A percentile compares a stretch with the other conserved stretches of the same genome.
phyloP scores from a whole-genome alignment of 2,113 vertebrate species.

The Alexandromys fortis region DNA sequence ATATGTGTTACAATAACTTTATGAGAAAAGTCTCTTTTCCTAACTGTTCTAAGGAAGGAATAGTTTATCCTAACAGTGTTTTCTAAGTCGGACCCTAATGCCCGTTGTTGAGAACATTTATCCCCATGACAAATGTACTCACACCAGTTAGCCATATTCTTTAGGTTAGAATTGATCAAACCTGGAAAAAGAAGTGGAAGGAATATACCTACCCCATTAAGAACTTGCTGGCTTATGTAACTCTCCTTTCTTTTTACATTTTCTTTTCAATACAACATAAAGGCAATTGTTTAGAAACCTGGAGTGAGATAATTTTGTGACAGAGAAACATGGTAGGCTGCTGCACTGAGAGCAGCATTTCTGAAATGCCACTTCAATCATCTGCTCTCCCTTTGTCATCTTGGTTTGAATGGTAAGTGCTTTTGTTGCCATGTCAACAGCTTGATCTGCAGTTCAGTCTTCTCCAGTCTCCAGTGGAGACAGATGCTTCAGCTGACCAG shows the following conservation, averaged over 20 bases:
- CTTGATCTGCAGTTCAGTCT: constrained; percentile 74
- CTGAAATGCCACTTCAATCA: constrained; percentile 45
- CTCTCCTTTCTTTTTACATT: constrained; percentile 18
- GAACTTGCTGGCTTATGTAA: background rate
- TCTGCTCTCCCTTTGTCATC: constrained; percentile 8
- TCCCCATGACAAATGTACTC: background rate
- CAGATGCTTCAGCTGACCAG: constrained; percentile 32
- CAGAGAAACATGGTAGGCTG: background rate
- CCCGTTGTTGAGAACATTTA: background rate
- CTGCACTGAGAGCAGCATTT: constrained; percentile 46
- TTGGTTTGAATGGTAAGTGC: constrained; percentile 67
- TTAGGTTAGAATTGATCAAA: background rate
- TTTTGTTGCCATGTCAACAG: constrained; percentile 79
- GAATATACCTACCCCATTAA: background rate
- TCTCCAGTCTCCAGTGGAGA: constrained; percentile 60
- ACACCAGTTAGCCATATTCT: background rate
- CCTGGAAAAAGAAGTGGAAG: background rate
- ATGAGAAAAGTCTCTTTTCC: background rate
- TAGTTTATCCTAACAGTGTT: constrained; percentile 15
- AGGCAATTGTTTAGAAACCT: constrained; percentile 35
- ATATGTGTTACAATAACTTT: background rate
- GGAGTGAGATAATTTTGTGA: background rate
- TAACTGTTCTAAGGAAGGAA: background rate
- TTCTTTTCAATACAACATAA: constrained; percentile 5
- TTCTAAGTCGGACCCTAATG: background rate